A percentile compares a stretch with the other conserved stretches of the same genome.
Evolutionary conservation across 2,797 vertebrate species (phyloP).

Genomic region (Cyprinodon diabolis): DNA sequence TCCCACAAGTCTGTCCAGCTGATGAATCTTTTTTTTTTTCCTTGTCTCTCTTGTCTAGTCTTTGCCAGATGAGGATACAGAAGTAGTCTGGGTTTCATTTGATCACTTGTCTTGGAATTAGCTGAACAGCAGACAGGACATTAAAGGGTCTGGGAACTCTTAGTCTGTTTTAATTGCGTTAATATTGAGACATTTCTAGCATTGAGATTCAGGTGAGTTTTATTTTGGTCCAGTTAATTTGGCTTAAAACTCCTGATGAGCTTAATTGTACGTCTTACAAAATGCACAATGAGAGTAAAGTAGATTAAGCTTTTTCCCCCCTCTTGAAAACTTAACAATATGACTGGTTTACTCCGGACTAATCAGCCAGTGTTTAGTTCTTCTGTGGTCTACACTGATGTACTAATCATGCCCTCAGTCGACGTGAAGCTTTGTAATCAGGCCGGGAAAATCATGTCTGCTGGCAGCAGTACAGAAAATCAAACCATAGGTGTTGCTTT

Average conservation of each 20-base stretch:
- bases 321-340: neutral
- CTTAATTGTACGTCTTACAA: too few relatives aligned
- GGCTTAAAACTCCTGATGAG: conserved; percentile 38
- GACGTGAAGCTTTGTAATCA: conserved; percentile 33
- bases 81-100: conserved; percentile 68
- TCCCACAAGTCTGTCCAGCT: conserved; percentile 69
- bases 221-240: conserved; percentile 15
- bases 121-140: conserved; percentile 44
- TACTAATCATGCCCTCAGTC: conserved; percentile 36
- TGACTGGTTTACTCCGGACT: conserved; percentile 3
- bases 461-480: conserved; percentile 31
- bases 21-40: conserved; percentile 47
- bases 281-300: neutral
- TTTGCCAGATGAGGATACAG: conserved; percentile 47
- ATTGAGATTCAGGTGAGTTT: too few relatives aligned
- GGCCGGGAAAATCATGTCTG: conserved; percentile 29
- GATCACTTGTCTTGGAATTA: conserved; percentile 31
- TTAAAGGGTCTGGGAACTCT: too few relatives aligned
- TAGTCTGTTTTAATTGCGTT: too few relatives aligned
- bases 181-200: too few relatives aligned
- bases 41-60: conserved; percentile 33
- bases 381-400: neutral
- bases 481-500: conserved; percentile 37
- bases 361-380: conserved; percentile 14
- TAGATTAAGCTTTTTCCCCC: neutral